Base-by-base conservation (phyloP, 2,113 vertebrate species). In the Setophaga petechia region DNA sequence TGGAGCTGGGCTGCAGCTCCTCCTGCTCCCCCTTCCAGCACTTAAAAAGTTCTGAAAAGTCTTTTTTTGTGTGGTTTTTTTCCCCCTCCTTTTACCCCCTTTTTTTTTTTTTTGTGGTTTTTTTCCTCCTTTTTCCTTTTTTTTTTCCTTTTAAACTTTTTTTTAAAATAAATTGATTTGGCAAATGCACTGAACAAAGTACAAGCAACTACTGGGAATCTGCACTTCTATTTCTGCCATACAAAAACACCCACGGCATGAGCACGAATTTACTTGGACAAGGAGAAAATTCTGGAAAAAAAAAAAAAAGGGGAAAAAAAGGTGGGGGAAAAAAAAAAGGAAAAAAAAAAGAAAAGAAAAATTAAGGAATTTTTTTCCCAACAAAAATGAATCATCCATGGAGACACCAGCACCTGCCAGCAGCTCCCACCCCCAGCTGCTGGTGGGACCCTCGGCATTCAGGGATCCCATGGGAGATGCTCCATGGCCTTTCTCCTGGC, bases 241-340 rank as follows among this genome's bases (percentile, higher is more conserved):
- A 67, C 88, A 84, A 84, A 95, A 92, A 78, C 92, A 92, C 9
- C 88, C 46, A 90, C 58, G 13, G 81, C 9, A 66, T 75, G 95
- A 86, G 43, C 94, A 79, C 35, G 0, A 43, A 43, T 22, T 74
- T 57, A 61, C 84, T 83, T 8, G 13, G 77, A 78, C 46, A 6
- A 65, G 47, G n/a, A 52, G 9, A 58, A 91, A 81, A 44, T 6
- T 24, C 28, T 3, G 1, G 5, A 5, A 4, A 5, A 33, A 4
- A 52, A 39, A 24, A 16, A 24, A 24, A 31, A 31, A 3, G 10
- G 13, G 3, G 3, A 9, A 17, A 31, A 59, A 12, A 18, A 52
- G 28, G 17, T 18, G 28, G 17, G 28, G 17, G 12, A 6, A 8
- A 3, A 27, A 51, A 6, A 15, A 4, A 22, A 47, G 17, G 47